Percentiles rank a stretch among this genome's conserved stretches.
Conservation (phyloP, 2,113 vertebrate genomes). For the Pluvialis apricaria region DNA sequence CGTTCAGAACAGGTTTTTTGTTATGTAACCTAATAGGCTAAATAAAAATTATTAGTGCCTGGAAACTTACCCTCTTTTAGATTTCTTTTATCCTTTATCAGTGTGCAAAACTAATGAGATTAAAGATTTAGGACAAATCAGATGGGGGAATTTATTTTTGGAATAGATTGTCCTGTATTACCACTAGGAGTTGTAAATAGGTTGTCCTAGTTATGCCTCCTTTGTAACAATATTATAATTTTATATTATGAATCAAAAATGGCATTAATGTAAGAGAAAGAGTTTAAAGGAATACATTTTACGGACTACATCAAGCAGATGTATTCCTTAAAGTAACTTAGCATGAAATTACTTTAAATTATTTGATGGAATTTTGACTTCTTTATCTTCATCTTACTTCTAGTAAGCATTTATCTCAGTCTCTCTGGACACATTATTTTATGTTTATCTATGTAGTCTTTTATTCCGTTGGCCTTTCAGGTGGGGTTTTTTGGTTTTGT, state of each 20-base stretch:
- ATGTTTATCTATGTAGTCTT: background rate
- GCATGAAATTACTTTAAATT: background rate
- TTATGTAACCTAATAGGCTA: background rate
- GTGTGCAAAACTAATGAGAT: conserved; percentile 43
- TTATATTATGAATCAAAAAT: background rate
- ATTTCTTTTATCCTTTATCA: conserved; percentile 19
- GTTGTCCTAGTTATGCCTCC: conserved; percentile 8
- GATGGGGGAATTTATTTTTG: conserved; percentile 27
- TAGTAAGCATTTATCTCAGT: background rate
- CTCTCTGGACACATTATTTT: background rate
- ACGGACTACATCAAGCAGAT: background rate
- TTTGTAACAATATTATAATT: background rate
- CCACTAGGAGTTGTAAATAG: background rate
- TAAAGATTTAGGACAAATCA: conserved; percentile 52
- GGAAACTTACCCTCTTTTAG: background rate
- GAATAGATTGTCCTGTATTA: background rate
- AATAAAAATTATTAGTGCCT: background rate
- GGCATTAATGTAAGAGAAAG: background rate
- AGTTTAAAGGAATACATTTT: background rate
- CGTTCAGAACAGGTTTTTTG: background rate
- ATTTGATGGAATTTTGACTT: background rate
- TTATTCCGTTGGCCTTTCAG: background rate
- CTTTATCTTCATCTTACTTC: background rate
- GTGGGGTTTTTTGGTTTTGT: background rate
- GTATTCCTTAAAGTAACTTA: background rate